phyloP scores from a whole-genome alignment of 2,113 vertebrate species.

The Manacus vitellinus region DNA sequence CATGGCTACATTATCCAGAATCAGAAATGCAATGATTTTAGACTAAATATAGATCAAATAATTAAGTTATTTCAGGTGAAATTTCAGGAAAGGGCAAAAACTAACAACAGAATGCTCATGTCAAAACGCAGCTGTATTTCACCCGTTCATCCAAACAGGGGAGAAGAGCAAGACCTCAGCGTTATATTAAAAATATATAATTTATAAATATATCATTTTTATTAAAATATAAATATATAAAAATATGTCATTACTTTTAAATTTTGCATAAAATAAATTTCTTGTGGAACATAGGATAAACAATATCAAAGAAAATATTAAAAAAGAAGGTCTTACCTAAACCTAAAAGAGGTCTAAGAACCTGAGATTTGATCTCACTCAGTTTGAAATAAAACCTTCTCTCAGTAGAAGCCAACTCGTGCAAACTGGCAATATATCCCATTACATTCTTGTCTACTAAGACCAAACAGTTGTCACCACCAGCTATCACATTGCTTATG shows the following conservation, averaged over 20 bases:
- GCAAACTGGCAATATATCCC: conserved; percentile 92
- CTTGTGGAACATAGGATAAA: background rate
- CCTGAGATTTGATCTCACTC: conserved; percentile 85
- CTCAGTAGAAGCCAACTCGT: conserved; percentile 92
- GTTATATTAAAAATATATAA: background rate
- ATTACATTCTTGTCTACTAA: conserved; percentile 90
- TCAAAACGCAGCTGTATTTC: background rate
- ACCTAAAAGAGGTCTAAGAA: conserved; percentile 90
- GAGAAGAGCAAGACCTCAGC: background rate
- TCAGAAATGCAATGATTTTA: background rate
- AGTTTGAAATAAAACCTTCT: conserved; percentile 91
- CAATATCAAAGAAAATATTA: background rate
- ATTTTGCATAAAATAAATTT: background rate
- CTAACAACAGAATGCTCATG: background rate
- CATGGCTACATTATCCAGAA: background rate
- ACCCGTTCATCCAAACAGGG: background rate
- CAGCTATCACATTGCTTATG: conserved; percentile 87
- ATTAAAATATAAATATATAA: background rate
- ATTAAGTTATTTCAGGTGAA: background rate
- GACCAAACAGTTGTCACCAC: conserved; percentile 82
- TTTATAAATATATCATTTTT: background rate
- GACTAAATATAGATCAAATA: background rate
- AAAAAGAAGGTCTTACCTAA: conserved; percentile 78
- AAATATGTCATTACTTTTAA: background rate
- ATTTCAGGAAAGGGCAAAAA: background rate